Conservation (phyloP, 2,113 vertebrate species). For the Geococcyx californianus region DNA sequence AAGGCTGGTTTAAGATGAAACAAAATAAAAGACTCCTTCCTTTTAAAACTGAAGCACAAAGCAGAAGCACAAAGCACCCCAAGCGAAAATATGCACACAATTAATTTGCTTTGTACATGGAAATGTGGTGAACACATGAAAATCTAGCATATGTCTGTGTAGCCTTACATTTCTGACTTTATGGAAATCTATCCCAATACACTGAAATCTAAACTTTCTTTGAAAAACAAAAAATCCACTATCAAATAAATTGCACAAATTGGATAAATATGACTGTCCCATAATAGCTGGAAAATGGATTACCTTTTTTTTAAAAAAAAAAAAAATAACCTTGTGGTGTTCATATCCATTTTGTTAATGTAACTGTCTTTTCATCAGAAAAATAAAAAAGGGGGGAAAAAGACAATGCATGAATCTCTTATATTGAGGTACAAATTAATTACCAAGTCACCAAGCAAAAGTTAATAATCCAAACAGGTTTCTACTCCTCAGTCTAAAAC, state of each 20-base stretch:
- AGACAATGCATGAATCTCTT: background rate
- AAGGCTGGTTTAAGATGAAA: background rate
- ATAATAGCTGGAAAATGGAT: background rate
- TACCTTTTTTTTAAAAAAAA: background rate
- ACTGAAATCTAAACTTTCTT: background rate
- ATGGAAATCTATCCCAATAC: background rate
- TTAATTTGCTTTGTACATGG: slow-evolving; percentile 4
- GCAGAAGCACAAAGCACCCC: background rate
- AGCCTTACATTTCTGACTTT: background rate
- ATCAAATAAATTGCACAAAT: background rate
- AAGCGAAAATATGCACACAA: background rate
- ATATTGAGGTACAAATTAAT: background rate
- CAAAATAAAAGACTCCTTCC: background rate
- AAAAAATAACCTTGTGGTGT: background rate
- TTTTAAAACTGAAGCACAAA: background rate
- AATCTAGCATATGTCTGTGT: background rate
- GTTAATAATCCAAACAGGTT: background rate
- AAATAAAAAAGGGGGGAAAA: background rate
- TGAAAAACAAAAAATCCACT: background rate
- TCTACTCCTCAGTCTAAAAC: background rate
- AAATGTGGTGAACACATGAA: slow-evolving; percentile 6
- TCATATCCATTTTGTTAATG: background rate
- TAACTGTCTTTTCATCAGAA: background rate
- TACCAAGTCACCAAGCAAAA: background rate
- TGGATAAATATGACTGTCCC: background rate